Percentiles rank a stretch among this genome's conserved stretches.
Evolutionary conservation across 2,888 invertebrate genomes (phyloP).

Genomic region (Xestia ashworthii): DNA sequence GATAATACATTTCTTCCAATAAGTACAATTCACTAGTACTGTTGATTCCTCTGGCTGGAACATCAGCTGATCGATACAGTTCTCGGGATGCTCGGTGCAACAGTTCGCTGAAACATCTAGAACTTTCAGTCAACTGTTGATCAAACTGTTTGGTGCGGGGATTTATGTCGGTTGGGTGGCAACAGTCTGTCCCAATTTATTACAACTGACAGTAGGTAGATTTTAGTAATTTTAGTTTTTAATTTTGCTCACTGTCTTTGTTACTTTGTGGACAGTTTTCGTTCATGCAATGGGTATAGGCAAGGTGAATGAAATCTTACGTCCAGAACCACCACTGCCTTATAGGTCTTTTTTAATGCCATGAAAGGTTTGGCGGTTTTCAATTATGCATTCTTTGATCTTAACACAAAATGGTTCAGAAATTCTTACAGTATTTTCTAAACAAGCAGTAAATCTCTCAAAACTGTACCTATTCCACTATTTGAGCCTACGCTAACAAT

Average conservation of each 20-base stretch:
- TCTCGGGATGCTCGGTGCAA: constrained; percentile 17
- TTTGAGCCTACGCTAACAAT: not conserved
- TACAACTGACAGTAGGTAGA: not conserved
- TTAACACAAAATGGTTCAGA: not conserved
- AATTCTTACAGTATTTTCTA: not conserved
- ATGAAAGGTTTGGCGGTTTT: not conserved
- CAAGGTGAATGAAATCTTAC: too few species aligned
- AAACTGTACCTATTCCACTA: not conserved
- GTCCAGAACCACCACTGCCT: too few species aligned
- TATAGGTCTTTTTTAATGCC: too few species aligned
- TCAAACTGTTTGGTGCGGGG: not conserved
- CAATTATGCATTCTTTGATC: not conserved
- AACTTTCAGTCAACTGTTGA: not conserved
- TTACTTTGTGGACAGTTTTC: not conserved
- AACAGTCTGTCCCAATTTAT: not conserved
- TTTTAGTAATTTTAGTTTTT: not conserved
- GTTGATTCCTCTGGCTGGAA: constrained; percentile 27
- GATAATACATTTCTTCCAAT: constrained; percentile 17
- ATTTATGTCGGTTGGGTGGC: constrained; percentile 1
- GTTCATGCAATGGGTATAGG: too few species aligned
- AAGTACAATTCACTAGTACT: not conserved
- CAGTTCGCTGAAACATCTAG: not conserved
- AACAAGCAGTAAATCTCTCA: constrained; percentile 3
- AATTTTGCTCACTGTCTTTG: not conserved
- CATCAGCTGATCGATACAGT: constrained; percentile 28